Evolutionary conservation across 2,888 invertebrate species (phyloP).

Genomic region (Pheosia tremula): DNA sequence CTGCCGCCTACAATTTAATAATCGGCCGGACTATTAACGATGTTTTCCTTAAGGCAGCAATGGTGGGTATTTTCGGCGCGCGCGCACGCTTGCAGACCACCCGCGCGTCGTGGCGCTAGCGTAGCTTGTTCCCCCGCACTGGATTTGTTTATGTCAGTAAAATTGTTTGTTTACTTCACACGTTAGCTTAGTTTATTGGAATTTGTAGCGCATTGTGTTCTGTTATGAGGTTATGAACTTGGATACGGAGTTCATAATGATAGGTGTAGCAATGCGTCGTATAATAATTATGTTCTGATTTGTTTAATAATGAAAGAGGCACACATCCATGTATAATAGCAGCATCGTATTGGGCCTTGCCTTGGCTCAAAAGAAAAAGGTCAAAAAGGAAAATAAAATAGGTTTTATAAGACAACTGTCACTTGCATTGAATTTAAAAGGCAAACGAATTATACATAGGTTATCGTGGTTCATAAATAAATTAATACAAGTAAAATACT

Average conservation of each 20-base stretch:
- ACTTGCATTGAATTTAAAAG: too few relatives aligned
- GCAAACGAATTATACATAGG: too few relatives aligned
- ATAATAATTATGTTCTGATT: too few relatives aligned
- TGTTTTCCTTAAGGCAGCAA: slow-evolving; percentile 77
- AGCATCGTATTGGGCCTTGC: too few relatives aligned
- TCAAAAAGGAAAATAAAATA: too few relatives aligned
- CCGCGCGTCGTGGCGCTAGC: slow-evolving; percentile 62
- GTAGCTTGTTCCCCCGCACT: slow-evolving; percentile 33
- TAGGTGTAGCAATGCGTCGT: too few relatives aligned
- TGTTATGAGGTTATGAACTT: slow-evolving; percentile 34
- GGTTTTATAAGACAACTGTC: too few relatives aligned
- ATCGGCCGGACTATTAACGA: slow-evolving; percentile 73
- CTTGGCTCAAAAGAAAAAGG: too few relatives aligned
- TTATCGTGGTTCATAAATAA: too few relatives aligned
- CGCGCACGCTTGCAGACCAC: slow-evolving; percentile 66
- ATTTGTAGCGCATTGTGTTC: slow-evolving; percentile 38
- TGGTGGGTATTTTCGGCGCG: slow-evolving; percentile 72
- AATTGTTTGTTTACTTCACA: slow-evolving; percentile 57
- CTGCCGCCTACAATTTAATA: slow-evolving; percentile 78
- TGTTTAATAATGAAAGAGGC: too few relatives aligned
- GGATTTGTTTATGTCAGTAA: slow-evolving; percentile 37
- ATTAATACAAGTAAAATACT: too few relatives aligned
- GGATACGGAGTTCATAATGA: background rate
- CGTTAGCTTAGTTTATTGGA: slow-evolving; percentile 41
- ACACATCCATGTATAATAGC: too few relatives aligned